phyloP scores from a whole-genome alignment of 64 coral and sea anemone genomes.

The Dendrophyllia cribrosa region DNA sequence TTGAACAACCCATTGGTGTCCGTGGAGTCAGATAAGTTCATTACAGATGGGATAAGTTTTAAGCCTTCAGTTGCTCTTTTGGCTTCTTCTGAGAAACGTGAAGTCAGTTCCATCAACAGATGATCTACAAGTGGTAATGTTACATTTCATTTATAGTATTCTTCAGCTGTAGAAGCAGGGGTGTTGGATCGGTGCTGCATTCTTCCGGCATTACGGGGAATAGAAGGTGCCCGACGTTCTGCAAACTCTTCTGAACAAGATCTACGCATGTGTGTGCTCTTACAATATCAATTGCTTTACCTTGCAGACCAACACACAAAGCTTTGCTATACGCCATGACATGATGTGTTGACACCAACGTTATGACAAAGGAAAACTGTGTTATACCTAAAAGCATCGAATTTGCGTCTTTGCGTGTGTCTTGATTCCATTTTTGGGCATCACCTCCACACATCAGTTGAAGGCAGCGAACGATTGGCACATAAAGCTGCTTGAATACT shows the following conservation, averaged over 20 bases:
- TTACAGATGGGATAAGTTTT: constrained; percentile 11
- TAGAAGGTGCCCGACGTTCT: not conserved
- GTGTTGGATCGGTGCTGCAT: constrained; percentile 23
- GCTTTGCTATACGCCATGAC: not conserved
- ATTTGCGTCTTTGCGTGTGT: constrained; percentile 13
- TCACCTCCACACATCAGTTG: constrained; percentile 5
- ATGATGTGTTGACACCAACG: not conserved
- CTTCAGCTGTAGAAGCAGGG: constrained; percentile 1
- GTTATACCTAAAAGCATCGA: constrained; percentile 16
- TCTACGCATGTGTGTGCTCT: no score
- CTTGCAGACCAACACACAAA: no score
- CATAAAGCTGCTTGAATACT: constrained; percentile 20
- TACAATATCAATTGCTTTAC: no score
- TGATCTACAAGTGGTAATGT: not conserved
- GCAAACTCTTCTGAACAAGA: not conserved
- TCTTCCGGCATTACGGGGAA: constrained; percentile 12
- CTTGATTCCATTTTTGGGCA: not conserved
- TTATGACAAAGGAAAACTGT: not conserved
- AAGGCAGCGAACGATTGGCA: constrained; percentile 12
- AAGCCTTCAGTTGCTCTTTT: constrained; percentile 15
- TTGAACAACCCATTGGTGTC: not conserved
- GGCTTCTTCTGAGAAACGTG: constrained; percentile 11
- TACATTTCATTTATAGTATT: constrained; percentile 32
- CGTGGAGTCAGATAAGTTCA: not conserved
- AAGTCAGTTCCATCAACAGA: not conserved